These are phyloP conservation scores for Scaptomyza polygonia DNA, from an alignment of 2,888 invertebrate species.

Conservation along the genomic window DNA sequence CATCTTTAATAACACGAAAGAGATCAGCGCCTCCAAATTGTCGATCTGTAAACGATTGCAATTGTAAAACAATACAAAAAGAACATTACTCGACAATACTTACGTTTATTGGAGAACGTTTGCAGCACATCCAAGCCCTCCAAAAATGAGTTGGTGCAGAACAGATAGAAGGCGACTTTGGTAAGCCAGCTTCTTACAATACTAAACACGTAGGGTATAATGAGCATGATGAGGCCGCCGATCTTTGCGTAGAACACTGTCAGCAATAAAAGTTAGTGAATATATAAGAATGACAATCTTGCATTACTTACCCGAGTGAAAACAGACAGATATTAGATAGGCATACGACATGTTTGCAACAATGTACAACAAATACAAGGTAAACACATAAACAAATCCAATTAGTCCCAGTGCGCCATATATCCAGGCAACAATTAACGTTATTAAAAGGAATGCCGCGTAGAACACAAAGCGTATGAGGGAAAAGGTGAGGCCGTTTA, in stretches of 20 bases:
- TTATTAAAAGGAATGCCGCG: conserved; percentile 56
- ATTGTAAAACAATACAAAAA: neutral
- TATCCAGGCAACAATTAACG: conserved; percentile 59
- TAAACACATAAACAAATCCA: conserved; percentile 59
- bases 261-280: conserved; percentile 28
- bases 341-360: conserved; percentile 81
- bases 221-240: conserved; percentile 80
- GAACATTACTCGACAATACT: conserved; percentile 19
- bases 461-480: conserved; percentile 77
- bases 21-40: conserved; percentile 67
- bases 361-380: conserved; percentile 76
- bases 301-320: conserved; percentile 80
- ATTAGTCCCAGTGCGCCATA: conserved; percentile 72
- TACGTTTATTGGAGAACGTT: conserved; percentile 83
- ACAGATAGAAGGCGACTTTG: conserved; percentile 57
- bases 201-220: conserved; percentile 79
- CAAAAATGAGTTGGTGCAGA: conserved; percentile 80
- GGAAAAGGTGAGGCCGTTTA: conserved; percentile 83
- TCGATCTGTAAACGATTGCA: conserved; percentile 66
- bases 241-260: conserved; percentile 83
- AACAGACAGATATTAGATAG: conserved; percentile 82
- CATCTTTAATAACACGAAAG: conserved; percentile 70
- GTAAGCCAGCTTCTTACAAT: conserved; percentile 71
- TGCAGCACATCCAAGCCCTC: conserved; percentile 81
- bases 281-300: neutral